Evolutionary conservation across 1,140 invertebrate species (phyloP).

Genomic region (Pararge aegeria): DNA sequence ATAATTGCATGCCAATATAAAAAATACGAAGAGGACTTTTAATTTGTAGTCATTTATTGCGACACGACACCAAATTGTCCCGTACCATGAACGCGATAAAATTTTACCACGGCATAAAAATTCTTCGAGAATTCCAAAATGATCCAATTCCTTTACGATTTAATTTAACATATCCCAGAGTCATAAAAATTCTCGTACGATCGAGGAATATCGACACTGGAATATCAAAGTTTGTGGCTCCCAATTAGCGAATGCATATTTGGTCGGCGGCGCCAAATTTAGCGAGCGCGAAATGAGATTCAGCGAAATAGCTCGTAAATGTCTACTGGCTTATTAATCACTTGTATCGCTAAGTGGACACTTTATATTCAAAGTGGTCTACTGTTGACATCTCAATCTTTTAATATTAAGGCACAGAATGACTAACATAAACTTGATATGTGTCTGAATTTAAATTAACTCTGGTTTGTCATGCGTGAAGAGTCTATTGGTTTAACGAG

Average conservation of each 20-base stretch:
- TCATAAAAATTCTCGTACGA: constrained; percentile 26
- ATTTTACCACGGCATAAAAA: constrained; percentile 6
- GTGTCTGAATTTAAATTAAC: constrained; percentile 21
- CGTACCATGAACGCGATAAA: constrained; percentile 1
- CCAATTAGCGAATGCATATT: constrained; percentile 34
- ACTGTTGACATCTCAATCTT: constrained; percentile 65
- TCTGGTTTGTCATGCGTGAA: constrained; percentile 17
- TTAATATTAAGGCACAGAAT: constrained; percentile 34
- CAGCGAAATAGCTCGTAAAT: constrained; percentile 50
- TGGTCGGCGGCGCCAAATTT: constrained; percentile 29
- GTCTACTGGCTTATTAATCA: constrained; percentile 53
- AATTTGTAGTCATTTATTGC: background rate
- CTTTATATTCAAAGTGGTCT: constrained; percentile 58
- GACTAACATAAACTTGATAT: constrained; percentile 33
- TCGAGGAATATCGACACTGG: constrained; percentile 17
- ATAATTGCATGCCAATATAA: background rate
- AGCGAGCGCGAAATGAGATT: constrained; percentile 34
- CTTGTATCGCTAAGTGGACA: constrained; percentile 48
- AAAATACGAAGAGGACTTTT: background rate
- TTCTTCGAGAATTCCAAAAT: constrained; percentile 15
- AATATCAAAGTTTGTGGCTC: constrained; percentile 10
- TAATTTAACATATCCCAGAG: constrained; percentile 30
- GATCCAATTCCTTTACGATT: constrained; percentile 24
- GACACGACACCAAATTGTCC: background rate
- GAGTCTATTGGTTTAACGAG: background rate